Conservation (phyloP, 2,888 invertebrate species). For the Tetragonisca angustula region DNA sequence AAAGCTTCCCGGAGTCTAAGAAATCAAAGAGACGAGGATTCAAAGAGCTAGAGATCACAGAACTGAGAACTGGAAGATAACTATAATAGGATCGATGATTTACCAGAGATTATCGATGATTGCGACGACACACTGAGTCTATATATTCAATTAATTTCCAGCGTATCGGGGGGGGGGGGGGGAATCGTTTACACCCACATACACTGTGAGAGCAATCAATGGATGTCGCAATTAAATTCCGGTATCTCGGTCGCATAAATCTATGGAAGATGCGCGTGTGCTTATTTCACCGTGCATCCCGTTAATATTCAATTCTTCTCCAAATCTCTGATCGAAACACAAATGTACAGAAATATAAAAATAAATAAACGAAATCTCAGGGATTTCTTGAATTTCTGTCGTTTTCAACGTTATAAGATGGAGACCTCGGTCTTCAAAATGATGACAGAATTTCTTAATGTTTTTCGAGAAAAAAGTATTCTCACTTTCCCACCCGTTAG, state of each 20-base stretch:
- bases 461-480: no score
- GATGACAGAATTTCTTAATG: no score
- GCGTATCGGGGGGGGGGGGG: background rate
- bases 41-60: background rate
- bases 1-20: background rate
- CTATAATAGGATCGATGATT: background rate
- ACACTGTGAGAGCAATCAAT: conserved; percentile 25
- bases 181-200: conserved; percentile 53
- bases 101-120: background rate
- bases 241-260: conserved; percentile 46
- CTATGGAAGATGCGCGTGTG: background rate
- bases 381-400: no score
- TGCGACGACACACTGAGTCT: background rate
- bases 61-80: background rate
- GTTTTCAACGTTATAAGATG: no score
- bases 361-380: no score
- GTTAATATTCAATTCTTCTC: background rate
- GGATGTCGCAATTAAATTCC: conserved; percentile 54
- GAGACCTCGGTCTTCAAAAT: no score
- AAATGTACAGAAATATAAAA: no score
- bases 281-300: background rate
- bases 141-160: conserved; percentile 38
- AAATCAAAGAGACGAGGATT: no score
- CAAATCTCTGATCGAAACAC: no score
- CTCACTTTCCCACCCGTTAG: no score